Percentiles rank a stretch among this genome's conserved stretches.
These are phyloP conservation scores for Norana najaformis DNA, from an alignment of 2,888 invertebrate species.

Conservation along the genomic window DNA sequence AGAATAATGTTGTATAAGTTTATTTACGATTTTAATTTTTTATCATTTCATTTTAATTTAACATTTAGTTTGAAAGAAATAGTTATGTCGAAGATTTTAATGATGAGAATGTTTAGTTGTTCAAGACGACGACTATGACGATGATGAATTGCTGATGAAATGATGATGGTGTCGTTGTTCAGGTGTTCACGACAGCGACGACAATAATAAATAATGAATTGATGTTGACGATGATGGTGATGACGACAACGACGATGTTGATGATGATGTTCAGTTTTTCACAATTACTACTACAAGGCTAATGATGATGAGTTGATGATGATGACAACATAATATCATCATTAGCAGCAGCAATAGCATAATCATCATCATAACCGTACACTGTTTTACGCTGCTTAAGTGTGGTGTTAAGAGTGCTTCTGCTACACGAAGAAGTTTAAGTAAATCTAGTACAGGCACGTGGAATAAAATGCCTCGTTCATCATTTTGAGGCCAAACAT, in stretches of 20 bases:
- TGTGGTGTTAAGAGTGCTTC: no score
- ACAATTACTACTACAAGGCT: background rate
- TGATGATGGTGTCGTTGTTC: no score
- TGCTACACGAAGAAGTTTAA: background rate
- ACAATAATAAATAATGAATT: no score
- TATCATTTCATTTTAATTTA: no score
- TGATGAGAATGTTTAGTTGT: no score
- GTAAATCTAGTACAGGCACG: background rate
- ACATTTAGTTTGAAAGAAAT: no score
- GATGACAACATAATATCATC: background rate
- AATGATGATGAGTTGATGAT: background rate
- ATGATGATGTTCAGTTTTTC: background rate
- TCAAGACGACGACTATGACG: background rate
- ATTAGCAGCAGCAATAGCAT: background rate
- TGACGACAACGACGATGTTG: background rate
- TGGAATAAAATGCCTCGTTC: background rate
- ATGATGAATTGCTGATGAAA: no score
- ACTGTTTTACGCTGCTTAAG: background rate
- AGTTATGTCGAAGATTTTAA: no score
- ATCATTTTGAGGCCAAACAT: background rate
- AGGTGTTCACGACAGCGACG: no score
- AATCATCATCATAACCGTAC: background rate
- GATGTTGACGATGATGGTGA: background rate
- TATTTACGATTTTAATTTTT: background rate
- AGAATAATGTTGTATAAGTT: background rate